Evolutionary conservation across 2,888 invertebrate species (phyloP).

Genomic region (Sturmia bella): DNA sequence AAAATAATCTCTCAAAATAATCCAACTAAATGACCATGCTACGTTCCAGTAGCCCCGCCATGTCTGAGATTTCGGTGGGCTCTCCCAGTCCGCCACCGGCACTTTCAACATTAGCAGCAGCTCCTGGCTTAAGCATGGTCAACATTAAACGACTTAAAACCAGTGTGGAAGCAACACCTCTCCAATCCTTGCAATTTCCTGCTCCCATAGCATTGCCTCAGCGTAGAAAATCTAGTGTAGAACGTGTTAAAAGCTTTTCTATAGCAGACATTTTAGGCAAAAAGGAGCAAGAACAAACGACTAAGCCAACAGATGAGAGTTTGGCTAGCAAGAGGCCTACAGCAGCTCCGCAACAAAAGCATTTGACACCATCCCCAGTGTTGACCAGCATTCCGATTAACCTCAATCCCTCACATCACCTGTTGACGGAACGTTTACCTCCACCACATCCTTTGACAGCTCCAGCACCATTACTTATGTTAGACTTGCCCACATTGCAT

Average conservation of each 20-base stretch:
- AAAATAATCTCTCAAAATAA: constrained; percentile 4
- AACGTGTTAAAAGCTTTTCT: constrained; percentile 94
- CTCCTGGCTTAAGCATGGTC: constrained; percentile 84
- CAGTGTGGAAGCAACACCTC: constrained; percentile 23
- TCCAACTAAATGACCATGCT: constrained; percentile 73
- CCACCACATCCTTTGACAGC: not conserved
- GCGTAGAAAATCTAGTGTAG: constrained; percentile 77
- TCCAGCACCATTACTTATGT: constrained; percentile 55
- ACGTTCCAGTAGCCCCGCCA: constrained; percentile 80
- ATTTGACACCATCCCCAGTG: not conserved
- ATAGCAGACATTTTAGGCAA: constrained; percentile 95
- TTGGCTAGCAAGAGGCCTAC: constrained; percentile 8
- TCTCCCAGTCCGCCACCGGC: constrained; percentile 81
- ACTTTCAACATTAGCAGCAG: constrained; percentile 12
- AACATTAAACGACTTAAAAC: constrained; percentile 81
- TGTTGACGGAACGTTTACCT: constrained; percentile 45
- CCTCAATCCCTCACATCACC: not conserved
- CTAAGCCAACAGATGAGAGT: not conserved
- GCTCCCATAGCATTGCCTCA: constrained; percentile 30
- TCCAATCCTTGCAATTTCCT: constrained; percentile 60
- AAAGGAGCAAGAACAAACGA: constrained; percentile 75
- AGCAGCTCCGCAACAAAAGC: constrained; percentile 40
- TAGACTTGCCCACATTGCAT: constrained; percentile 56
- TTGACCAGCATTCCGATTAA: constrained; percentile 23
- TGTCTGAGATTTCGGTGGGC: constrained; percentile 82